Percentiles rank a stretch among this genome's conserved stretches.
Evolutionary conservation across 2,888 invertebrate genomes (phyloP).

Genomic region (Linnaemya vulpina): DNA sequence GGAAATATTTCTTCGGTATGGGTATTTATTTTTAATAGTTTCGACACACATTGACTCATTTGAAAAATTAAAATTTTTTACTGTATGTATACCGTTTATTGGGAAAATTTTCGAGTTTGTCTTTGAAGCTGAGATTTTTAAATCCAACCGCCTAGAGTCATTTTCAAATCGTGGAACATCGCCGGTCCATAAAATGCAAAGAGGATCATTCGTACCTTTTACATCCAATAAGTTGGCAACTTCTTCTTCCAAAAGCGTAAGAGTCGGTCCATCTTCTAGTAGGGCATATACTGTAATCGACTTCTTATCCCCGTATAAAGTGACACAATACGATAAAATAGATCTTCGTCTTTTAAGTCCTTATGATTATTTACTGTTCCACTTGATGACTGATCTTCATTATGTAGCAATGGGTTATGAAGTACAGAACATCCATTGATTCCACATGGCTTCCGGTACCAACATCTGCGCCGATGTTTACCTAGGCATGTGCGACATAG

Average conservation of each 20-base stretch:
- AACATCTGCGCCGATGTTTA: slow-evolving; percentile 21
- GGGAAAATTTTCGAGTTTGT: slow-evolving; percentile 16
- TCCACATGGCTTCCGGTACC: slow-evolving; percentile 33
- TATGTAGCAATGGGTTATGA: slow-evolving; percentile 49
- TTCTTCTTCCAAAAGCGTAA: slow-evolving; percentile 49
- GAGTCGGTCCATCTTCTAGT: slow-evolving; percentile 23
- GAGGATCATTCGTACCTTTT: slow-evolving; percentile 25
- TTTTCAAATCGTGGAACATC: slow-evolving; percentile 28
- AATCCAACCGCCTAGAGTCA: slow-evolving; percentile 10
- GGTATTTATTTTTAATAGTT: no score
- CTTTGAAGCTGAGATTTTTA: background rate
- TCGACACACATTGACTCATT: no score
- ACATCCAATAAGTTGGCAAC: no score
- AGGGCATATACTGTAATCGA: slow-evolving; percentile 35
- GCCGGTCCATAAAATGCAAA: slow-evolving; percentile 54
- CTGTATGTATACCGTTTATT: no score
- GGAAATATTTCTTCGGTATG: no score
- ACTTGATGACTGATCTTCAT: background rate
- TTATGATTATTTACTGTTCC: slow-evolving; percentile 5
- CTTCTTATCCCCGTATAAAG: slow-evolving; percentile 25
- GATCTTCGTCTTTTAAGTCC: background rate
- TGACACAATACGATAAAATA: slow-evolving; percentile 48
- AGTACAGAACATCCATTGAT: slow-evolving; percentile 27
- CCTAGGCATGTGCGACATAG: slow-evolving; percentile 37
- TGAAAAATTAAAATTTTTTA: no score